Conservation (phyloP, 1,140 invertebrate genomes). For the Cydia fagiglandana region DNA sequence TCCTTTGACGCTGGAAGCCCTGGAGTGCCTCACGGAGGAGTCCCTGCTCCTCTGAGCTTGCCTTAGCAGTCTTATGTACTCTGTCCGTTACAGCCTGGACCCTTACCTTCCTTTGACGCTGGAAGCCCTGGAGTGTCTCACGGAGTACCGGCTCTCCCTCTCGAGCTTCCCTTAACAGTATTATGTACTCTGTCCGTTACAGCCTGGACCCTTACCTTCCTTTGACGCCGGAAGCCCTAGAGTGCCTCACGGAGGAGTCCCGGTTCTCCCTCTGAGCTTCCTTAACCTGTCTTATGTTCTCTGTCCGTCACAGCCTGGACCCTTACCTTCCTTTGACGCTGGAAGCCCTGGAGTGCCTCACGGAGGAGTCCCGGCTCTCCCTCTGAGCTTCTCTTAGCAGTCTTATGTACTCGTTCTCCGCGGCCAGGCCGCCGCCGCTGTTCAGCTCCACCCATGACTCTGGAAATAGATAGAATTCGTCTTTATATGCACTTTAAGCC, state of each 20-base stretch:
- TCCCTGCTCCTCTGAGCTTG: constrained; percentile 93
- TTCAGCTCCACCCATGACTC: constrained; percentile 93
- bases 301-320: too few species aligned
- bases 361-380: constrained; percentile 92
- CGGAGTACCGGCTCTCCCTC: too few species aligned
- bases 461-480: constrained; percentile 65
- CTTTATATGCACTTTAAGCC: background rate
- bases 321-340: constrained; percentile 83
- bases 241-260: too few species aligned
- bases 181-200: too few species aligned
- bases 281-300: too few species aligned
- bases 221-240: too few species aligned
- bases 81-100: too few species aligned
- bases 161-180: too few species aligned
- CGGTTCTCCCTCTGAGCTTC: too few species aligned
- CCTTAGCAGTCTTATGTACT: constrained; percentile 89
- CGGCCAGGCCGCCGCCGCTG: constrained; percentile 74
- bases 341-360: constrained; percentile 88
- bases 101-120: too few species aligned
- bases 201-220: too few species aligned
- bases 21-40: constrained; percentile 89
- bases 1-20: constrained; percentile 88
- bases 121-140: too few species aligned
- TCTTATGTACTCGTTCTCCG: constrained; percentile 88
- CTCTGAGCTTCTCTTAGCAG: constrained; percentile 91